Conservation (phyloP, 1,140 invertebrate species). For the Cephus cinctus region DNA sequence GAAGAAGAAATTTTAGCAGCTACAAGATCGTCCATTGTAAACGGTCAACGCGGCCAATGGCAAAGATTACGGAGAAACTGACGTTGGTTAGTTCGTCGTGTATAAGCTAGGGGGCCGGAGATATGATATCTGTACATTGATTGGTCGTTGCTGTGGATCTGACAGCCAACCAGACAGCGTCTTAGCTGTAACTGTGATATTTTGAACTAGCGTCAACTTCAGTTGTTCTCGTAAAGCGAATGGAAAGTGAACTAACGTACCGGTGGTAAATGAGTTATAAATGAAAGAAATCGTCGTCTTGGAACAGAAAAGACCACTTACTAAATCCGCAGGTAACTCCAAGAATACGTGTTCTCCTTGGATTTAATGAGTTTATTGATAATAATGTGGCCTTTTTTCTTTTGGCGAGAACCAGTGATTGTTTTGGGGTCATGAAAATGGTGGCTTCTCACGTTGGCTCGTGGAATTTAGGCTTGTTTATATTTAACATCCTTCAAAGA, state of each 20-base stretch:
- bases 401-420: background rate
- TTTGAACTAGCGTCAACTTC: conserved; percentile 39
- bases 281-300: conserved; percentile 15
- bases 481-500: background rate
- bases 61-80: background rate
- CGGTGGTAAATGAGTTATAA: conserved; percentile 16
- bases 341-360: background rate
- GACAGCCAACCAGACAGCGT: conserved; percentile 17
- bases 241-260: conserved; percentile 18
- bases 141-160: conserved; percentile 7
- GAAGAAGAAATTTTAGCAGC: too few relatives aligned
- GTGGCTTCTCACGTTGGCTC: background rate
- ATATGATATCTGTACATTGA: background rate
- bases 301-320: conserved; percentile 3
- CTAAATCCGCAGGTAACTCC: conserved; percentile 16
- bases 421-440: conserved; percentile 7
- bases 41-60: background rate
- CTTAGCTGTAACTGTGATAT: conserved; percentile 29
- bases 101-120: background rate
- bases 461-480: background rate
- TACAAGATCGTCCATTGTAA: background rate
- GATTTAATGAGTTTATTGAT: background rate
- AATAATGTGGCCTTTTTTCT: background rate
- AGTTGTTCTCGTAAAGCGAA: conserved; percentile 21
- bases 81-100: background rate